Percentiles rank a stretch among this genome's conserved stretches.
phyloP scores from a whole-genome alignment of 2,888 invertebrate species.

The Callyntrura guangdongensis region DNA sequence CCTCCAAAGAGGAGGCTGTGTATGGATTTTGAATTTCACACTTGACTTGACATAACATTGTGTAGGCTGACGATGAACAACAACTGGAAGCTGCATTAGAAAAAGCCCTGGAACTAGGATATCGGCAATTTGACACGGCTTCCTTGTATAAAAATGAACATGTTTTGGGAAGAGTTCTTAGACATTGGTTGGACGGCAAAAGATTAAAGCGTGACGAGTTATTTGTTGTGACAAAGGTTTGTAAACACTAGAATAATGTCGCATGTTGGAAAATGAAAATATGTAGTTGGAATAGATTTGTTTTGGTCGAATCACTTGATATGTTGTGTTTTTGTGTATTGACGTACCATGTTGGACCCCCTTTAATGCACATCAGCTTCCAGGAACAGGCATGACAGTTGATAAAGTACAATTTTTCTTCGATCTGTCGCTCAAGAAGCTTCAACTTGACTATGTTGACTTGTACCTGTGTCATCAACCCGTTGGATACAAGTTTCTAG shows the following conservation, averaged over 20 bases:
- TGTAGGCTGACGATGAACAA: no score
- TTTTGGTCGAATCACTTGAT: no score
- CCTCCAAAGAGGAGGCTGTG: no score
- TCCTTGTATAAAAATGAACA: constrained; percentile 85
- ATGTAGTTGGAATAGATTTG: no score
- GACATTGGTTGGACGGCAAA: constrained; percentile 84
- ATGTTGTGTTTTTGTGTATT: no score
- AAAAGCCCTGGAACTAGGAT: constrained; percentile 85
- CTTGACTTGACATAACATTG: no score
- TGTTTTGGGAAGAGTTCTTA: constrained; percentile 85
- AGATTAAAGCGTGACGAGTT: constrained; percentile 85
- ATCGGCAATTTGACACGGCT: constrained; percentile 86
- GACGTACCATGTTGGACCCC: no score
- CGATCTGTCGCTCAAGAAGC: constrained; percentile 89
- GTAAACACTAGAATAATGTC: no score
- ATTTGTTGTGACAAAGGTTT: constrained; percentile 86
- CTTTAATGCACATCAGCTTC: constrained; percentile 87
- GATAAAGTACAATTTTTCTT: constrained; percentile 90
- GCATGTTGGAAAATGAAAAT: no score
- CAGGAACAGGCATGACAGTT: constrained; percentile 89
- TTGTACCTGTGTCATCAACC: constrained; percentile 95
- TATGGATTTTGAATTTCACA: no score
- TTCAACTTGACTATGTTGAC: constrained; percentile 93
- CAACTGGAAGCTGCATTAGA: constrained; percentile 85
- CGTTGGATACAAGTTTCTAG: constrained; percentile 89